phyloP scores from a whole-genome alignment of 2,113 vertebrate species.

The Okapia johnstoni region DNA sequence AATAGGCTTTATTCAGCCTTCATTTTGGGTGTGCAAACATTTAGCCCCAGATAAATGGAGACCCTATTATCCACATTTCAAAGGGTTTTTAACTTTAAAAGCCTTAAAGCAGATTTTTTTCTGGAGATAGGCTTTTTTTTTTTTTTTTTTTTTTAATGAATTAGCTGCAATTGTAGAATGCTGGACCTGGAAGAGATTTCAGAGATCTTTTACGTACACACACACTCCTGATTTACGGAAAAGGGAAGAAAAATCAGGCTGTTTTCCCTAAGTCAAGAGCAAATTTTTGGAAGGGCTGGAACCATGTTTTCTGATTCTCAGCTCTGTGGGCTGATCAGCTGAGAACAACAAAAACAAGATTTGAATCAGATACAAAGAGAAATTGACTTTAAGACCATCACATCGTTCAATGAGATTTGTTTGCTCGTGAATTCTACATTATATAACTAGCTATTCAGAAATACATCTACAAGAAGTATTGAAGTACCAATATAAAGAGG shows the following conservation, averaged over 20 bases:
- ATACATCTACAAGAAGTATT: background rate
- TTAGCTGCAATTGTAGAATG: background rate
- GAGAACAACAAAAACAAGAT: slow-evolving; percentile 10
- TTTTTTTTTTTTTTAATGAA: background rate
- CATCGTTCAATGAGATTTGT: background rate
- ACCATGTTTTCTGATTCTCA: background rate
- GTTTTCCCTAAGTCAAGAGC: background rate
- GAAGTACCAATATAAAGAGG: background rate
- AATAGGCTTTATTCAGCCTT: background rate
- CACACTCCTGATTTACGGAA: background rate
- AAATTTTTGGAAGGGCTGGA: background rate
- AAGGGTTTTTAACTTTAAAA: slow-evolving; percentile 22
- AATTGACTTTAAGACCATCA: background rate
- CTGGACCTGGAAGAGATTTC: background rate
- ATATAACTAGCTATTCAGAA: background rate
- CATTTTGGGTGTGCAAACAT: background rate
- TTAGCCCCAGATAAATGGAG: background rate
- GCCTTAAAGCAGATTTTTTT: background rate
- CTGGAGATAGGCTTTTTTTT: background rate
- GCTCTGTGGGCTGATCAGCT: background rate
- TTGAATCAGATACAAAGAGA: background rate
- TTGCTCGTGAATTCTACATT: slow-evolving; percentile 15
- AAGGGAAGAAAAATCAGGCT: background rate
- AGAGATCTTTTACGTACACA: background rate
- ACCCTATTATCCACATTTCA: background rate